phyloP scores from a whole-genome alignment of 2,113 vertebrate species.

The Odontesthes bonariensis region DNA sequence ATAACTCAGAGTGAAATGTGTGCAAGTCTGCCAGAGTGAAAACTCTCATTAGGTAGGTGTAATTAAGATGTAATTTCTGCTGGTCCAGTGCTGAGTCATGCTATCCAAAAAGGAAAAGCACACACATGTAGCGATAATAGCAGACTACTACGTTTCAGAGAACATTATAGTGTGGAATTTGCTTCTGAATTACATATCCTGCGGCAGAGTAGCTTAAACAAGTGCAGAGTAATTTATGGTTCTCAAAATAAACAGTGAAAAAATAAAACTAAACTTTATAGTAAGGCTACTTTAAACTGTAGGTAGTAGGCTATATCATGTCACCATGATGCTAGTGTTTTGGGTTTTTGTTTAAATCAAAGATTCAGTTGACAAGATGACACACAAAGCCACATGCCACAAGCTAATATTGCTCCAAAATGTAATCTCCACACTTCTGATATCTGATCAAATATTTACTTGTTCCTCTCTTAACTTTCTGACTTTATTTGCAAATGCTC shows the following conservation, averaged over 20 bases:
- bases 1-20: slow-evolving; percentile 62
- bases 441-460: slow-evolving; percentile 15
- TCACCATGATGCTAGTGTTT: slow-evolving; percentile 31
- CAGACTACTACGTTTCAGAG: slow-evolving; percentile 49
- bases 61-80: slow-evolving; percentile 75
- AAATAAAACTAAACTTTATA: slow-evolving; percentile 35
- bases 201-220: slow-evolving; percentile 35
- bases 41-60: slow-evolving; percentile 75
- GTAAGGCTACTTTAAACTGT: slow-evolving; percentile 30
- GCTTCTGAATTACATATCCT: slow-evolving; percentile 60
- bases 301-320: slow-evolving; percentile 11
- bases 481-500: slow-evolving; percentile 12
- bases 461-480: not conserved
- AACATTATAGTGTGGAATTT: slow-evolving; percentile 58
- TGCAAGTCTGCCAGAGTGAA: slow-evolving; percentile 53
- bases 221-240: slow-evolving; percentile 60
- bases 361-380: slow-evolving; percentile 39
- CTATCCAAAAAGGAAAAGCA: slow-evolving; percentile 54
- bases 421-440: slow-evolving; percentile 7
- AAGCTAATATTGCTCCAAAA: slow-evolving; percentile 22
- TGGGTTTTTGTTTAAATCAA: slow-evolving; percentile 26
- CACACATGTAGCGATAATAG: slow-evolving; percentile 59
- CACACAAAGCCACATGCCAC: slow-evolving; percentile 37
- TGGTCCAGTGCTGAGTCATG: slow-evolving; percentile 72
- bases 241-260: slow-evolving; percentile 67